Percentiles rank a stretch among this genome's conserved stretches.
Evolutionary conservation across 1,140 invertebrate species (phyloP).

Genomic region (Periplaneta americana): DNA sequence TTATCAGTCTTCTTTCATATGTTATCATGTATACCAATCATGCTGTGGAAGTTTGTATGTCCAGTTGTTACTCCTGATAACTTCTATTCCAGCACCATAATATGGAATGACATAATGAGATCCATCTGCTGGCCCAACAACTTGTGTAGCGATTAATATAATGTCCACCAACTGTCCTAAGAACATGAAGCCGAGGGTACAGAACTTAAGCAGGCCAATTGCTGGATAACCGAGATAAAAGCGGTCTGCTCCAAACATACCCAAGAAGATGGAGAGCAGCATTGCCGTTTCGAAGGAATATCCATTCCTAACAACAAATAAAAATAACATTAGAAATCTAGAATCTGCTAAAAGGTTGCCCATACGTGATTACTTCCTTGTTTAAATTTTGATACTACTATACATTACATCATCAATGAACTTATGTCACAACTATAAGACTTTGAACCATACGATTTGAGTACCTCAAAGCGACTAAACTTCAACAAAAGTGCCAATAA

Average conservation of each 20-base stretch:
- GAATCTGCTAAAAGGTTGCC: too few species aligned
- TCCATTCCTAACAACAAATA: conserved; percentile 64
- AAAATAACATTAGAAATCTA: too few species aligned
- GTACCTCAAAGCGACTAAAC: too few species aligned
- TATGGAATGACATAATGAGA: conserved; percentile 94
- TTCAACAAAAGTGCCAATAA: too few species aligned
- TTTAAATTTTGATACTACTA: too few species aligned
- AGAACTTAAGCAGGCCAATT: conserved; percentile 88
- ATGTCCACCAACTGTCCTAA: conserved; percentile 94
- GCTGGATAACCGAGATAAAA: conserved; percentile 97
- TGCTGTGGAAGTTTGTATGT: conserved; percentile 77
- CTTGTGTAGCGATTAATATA: conserved; percentile 89
- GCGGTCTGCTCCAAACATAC: conserved; percentile 95
- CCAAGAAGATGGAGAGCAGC: conserved; percentile 88
- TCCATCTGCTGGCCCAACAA: conserved; percentile 90
- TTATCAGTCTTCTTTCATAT: too few species aligned
- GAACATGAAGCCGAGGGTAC: conserved; percentile 94
- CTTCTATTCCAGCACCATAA: conserved; percentile 80
- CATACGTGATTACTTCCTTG: too few species aligned
- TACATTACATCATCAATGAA: too few species aligned
- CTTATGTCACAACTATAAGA: too few species aligned
- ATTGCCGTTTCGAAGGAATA: conserved; percentile 90
- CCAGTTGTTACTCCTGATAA: conserved; percentile 77
- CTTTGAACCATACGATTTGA: too few species aligned
- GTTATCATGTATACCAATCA: too few species aligned